Evolutionary conservation across 2,797 vertebrate species (phyloP).

Genomic region (Cottoperca gobio): DNA sequence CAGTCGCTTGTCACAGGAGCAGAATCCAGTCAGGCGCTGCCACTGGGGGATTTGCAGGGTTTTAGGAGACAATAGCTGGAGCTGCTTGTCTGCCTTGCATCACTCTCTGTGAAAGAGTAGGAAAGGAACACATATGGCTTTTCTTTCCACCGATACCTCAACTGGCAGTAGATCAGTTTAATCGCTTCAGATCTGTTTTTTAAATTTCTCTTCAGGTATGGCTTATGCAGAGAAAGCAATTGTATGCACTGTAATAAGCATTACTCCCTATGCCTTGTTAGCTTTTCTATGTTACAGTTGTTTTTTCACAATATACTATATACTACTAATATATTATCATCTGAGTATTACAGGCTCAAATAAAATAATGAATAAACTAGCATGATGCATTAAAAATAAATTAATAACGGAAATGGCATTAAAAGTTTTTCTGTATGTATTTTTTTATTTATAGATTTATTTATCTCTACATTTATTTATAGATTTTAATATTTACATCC

Average conservation of each 20-base stretch:
- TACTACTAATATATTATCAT: neutral
- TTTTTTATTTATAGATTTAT: neutral
- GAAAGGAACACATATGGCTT: slow-evolving; percentile 49
- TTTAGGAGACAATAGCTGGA: slow-evolving; percentile 70
- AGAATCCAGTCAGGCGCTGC: slow-evolving; percentile 65
- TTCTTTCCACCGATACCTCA: slow-evolving; percentile 47
- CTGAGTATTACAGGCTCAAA: neutral
- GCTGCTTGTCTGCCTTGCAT: slow-evolving; percentile 66
- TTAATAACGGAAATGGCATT: neutral
- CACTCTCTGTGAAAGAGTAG: slow-evolving; percentile 42
- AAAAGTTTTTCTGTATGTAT: neutral
- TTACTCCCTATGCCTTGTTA: neutral
- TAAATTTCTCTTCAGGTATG: slow-evolving; percentile 41
- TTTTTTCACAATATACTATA: slow-evolving; percentile 26
- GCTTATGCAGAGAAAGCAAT: neutral
- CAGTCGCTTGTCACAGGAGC: slow-evolving; percentile 64
- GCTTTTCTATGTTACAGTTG: slow-evolving; percentile 11
- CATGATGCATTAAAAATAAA: neutral
- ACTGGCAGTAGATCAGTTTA: slow-evolving; percentile 47
- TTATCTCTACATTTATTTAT: neutral
- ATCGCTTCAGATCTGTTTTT: slow-evolving; percentile 38
- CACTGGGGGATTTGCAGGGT: slow-evolving; percentile 64
- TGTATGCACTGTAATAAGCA: slow-evolving; percentile 8
- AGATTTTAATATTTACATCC: neutral
- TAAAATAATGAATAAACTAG: neutral